Base-by-base conservation (phyloP, 2,113 vertebrate genomes). In the Cariama cristata region DNA sequence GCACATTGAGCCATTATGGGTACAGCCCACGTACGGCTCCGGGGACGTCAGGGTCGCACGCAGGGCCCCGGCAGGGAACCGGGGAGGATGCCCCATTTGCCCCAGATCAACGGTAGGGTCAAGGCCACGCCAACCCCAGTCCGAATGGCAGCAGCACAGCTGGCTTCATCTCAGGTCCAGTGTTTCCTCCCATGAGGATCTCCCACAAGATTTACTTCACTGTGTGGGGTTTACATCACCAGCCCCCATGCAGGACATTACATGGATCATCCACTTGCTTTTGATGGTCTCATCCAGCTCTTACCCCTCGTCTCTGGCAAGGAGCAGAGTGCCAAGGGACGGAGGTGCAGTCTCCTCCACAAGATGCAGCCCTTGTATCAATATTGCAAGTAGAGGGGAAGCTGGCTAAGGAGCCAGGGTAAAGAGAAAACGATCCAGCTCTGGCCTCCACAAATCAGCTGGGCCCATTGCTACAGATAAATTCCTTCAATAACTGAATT, bases 301-400 rank as follows among this genome's bases (percentile, higher is more conserved):
- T 49, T 27, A 20, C 10, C 6, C 22, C 9, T 45, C 18, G 5
- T 44, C 33, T 81, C 50, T 49, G 21, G 12, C 16, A 74, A 53
- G 14, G 22, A 56, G 4, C 2, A 56, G 16, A 8, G 14, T 52
- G 23, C 13, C 22, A 19, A 44, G 23, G 5, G 15, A 28, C 40
- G 12, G 1, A 4, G 1, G 6, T 11, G 6, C 52, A 33, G 16
- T 9, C 1, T 15, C 12, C 10, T 49, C 19, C 28, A 20, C 8
- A 59, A 14, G 10, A 50, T 9, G 4, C 27, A 50, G 12, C 38
- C 45, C 52, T 30, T 75, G 22, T 14, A 38, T 55, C 47, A 19
- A 7, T 14, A 40, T 12, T 20, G 18, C 27, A 53, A 23, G 12
- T 23, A 58, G 16, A 74, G 16, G 17, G 27, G 62, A 85, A 67